A percentile compares a stretch with the other conserved stretches of the same genome.
Evolutionary conservation across 2,888 invertebrate species (phyloP).

Genomic region (Coleophora flavipennella): DNA sequence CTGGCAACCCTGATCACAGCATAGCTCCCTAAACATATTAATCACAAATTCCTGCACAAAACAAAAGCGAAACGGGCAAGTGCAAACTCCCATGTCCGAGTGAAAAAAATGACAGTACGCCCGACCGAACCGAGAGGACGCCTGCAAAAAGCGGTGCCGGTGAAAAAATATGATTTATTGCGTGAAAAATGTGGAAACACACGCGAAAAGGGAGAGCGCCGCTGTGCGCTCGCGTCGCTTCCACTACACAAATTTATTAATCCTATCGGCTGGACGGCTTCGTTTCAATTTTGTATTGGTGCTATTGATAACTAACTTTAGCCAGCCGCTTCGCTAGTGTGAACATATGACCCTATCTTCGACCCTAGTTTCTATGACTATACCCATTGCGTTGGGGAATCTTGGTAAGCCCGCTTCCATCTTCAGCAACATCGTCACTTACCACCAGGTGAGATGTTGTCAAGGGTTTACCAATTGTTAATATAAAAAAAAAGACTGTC

Average conservation of each 20-base stretch:
- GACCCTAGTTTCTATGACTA: too few species aligned
- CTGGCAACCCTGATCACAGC: conserved; percentile 7
- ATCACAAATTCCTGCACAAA: conserved; percentile 58
- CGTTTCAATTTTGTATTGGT: conserved; percentile 29
- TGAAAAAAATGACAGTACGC: conserved; percentile 68
- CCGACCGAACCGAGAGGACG: conserved; percentile 65
- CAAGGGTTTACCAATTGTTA: too few species aligned
- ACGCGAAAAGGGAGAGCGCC: conserved; percentile 60
- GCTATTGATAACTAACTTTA: too few species aligned
- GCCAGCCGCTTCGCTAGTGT: too few species aligned
- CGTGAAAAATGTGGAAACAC: conserved; percentile 73
- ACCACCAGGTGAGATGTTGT: too few species aligned
- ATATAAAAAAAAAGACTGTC: too few species aligned
- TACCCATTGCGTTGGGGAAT: too few species aligned
- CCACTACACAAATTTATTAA: conserved; percentile 70
- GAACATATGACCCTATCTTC: too few species aligned
- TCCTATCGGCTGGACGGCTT: conserved; percentile 49
- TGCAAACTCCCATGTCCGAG: conserved; percentile 61
- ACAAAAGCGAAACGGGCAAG: conserved; percentile 56
- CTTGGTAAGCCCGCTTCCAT: too few species aligned
- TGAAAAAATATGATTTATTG: conserved; percentile 73
- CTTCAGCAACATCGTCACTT: too few species aligned
- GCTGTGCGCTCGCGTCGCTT: conserved; percentile 64
- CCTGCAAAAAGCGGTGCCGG: conserved; percentile 65
- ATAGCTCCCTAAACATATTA: conserved; percentile 36